phyloP scores from a whole-genome alignment of 2,797 vertebrate genomes.

The Crenichthys baileyi region DNA sequence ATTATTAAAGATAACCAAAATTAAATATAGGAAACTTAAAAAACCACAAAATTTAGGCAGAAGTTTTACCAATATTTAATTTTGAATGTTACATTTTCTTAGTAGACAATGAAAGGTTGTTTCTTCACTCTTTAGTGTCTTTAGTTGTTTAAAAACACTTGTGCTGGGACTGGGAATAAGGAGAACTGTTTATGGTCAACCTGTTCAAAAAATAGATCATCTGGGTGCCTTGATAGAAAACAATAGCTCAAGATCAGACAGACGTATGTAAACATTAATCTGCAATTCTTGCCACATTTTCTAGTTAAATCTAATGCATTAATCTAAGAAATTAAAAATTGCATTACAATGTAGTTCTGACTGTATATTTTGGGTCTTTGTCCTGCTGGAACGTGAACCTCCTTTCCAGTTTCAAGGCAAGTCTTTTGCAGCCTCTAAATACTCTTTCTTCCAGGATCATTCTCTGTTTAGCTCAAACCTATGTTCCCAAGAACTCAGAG shows the following conservation, averaged over 20 bases:
- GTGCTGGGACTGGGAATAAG: background rate
- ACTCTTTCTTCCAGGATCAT: background rate
- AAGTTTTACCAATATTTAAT: background rate
- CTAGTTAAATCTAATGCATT: background rate
- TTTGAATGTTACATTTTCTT: background rate
- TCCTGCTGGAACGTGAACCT: too few relatives aligned
- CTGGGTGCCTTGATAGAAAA: background rate
- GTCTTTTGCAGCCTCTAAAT: background rate
- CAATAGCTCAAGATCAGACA: background rate
- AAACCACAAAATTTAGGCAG: background rate
- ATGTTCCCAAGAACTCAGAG: background rate
- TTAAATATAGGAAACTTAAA: conserved; percentile 1
- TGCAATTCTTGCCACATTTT: background rate
- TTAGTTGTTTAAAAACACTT: background rate
- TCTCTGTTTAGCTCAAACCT: too few relatives aligned
- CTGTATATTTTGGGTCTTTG: too few relatives aligned
- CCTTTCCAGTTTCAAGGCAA: background rate
- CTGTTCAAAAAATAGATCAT: background rate
- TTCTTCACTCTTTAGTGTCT: background rate
- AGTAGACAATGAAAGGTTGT: background rate
- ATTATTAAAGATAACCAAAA: conserved; percentile 36
- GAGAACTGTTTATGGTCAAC: background rate
- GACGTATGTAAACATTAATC: background rate
- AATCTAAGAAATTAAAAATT: background rate
- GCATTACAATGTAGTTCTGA: background rate